Percentiles rank a stretch among this genome's conserved stretches.
Evolutionary conservation across 2,888 invertebrate species (phyloP).

Genomic region (Candidula unifasciata): DNA sequence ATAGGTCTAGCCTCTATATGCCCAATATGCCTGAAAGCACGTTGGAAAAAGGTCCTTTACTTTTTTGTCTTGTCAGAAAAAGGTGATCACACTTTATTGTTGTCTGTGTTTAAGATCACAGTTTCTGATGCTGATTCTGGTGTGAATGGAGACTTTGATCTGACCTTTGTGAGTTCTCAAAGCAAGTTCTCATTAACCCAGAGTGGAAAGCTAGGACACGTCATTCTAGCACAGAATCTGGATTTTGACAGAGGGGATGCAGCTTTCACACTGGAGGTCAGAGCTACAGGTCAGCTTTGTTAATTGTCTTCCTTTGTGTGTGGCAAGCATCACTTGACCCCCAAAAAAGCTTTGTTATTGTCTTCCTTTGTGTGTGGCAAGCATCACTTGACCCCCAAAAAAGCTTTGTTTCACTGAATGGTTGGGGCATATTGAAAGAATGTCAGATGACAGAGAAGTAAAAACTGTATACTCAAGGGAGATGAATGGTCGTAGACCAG

Average conservation of each 20-base stretch:
- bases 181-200: constrained; percentile 75
- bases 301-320: not conserved
- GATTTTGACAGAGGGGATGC: constrained; percentile 46
- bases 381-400: too few species aligned
- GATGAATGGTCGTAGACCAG: too few species aligned
- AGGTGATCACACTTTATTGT: too few species aligned
- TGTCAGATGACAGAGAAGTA: too few species aligned
- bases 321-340: too few species aligned
- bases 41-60: too few species aligned
- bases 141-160: constrained; percentile 50
- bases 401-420: too few species aligned
- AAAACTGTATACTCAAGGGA: too few species aligned
- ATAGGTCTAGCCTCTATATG: too few species aligned
- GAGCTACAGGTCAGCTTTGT: constrained; percentile 26
- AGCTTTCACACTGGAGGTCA: constrained; percentile 38
- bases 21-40: too few species aligned
- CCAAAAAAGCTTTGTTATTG: not conserved
- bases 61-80: not conserved
- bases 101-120: constrained; percentile 47
- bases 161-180: constrained; percentile 49
- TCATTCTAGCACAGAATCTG: constrained; percentile 32
- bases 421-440: too few species aligned
- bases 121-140: constrained; percentile 62
- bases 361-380: not conserved
- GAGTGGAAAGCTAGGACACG: constrained; percentile 38